Percentiles rank a stretch among this genome's conserved stretches.
Evolutionary conservation across 2,797 vertebrate genomes (phyloP).

Genomic region (Carapus acus): DNA sequence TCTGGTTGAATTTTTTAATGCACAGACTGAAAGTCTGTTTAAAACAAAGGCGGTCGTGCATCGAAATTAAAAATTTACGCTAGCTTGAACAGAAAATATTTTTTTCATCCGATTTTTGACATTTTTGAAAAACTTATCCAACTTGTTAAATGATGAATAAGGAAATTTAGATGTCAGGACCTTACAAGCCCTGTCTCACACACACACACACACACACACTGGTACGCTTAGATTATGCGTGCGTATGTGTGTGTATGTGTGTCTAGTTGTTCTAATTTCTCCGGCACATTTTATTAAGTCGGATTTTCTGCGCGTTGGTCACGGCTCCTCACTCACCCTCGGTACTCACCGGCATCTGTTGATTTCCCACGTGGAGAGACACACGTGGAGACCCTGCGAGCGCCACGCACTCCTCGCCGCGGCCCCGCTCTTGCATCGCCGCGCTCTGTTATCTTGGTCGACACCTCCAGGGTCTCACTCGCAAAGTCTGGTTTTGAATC

Average conservation of each 20-base stretch:
- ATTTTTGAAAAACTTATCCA: constrained; percentile 1
- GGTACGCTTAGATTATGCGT: neutral
- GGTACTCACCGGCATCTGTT: constrained; percentile 38
- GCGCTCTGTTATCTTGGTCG: constrained; percentile 12
- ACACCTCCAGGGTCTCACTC: constrained; percentile 17
- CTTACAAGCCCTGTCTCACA: no score
- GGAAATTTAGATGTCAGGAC: no score
- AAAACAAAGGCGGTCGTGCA: no score
- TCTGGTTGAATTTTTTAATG: neutral
- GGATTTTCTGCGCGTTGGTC: constrained; percentile 61
- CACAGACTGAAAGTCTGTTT: no score
- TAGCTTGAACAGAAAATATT: no score
- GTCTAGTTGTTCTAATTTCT: constrained; percentile 58
- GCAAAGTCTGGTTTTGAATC: no score
- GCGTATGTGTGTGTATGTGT: constrained; percentile 6
- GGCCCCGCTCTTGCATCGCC: constrained; percentile 13
- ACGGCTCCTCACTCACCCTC: constrained; percentile 32
- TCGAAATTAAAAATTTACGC: no score
- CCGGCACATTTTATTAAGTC: constrained; percentile 61
- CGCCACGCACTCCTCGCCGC: constrained; percentile 28
- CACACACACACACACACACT: no score
- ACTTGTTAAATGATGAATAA: constrained; percentile 9
- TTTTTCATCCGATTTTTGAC: no score
- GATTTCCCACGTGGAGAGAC: constrained; percentile 48
- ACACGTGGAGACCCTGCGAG: constrained; percentile 7